Evolutionary conservation across 1,140 invertebrate genomes (phyloP).

Genomic region (Drosophila miranda): DNA sequence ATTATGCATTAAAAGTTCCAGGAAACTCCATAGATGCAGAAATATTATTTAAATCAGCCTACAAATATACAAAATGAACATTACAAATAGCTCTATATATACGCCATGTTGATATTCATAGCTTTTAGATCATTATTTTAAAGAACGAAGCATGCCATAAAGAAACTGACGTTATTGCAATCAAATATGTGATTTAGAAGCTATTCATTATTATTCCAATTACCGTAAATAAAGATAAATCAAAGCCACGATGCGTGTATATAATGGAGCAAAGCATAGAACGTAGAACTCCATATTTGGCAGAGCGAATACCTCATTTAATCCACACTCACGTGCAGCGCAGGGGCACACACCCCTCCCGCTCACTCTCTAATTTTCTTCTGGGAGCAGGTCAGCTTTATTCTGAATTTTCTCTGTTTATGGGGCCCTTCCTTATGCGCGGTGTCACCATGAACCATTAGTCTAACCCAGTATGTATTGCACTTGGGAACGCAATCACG

Average conservation of each 20-base stretch:
- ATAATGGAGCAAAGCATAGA: conserved; percentile 1
- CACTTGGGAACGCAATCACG: conserved; percentile 41
- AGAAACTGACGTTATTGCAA: too few relatives aligned
- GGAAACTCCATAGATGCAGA: too few relatives aligned
- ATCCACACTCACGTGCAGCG: conserved; percentile 38
- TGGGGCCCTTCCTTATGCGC: conserved; percentile 18
- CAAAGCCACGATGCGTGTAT: background rate
- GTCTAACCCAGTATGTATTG: conserved; percentile 49
- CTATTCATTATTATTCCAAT: conserved; percentile 18
- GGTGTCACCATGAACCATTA: conserved; percentile 39
- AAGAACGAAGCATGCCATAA: too few relatives aligned
- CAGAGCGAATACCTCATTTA: conserved; percentile 26
- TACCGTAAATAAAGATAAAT: conserved; percentile 14
- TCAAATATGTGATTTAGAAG: too few relatives aligned
- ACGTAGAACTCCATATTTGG: conserved; percentile 30
- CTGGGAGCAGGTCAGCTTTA: conserved; percentile 20
- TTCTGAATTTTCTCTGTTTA: conserved; percentile 17
- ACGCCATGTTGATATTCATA: too few relatives aligned
- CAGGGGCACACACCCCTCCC: conserved; percentile 7
- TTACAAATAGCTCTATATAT: too few relatives aligned
- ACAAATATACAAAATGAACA: too few relatives aligned
- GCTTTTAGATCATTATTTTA: too few relatives aligned
- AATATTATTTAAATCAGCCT: too few relatives aligned
- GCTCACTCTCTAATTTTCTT: conserved; percentile 4
- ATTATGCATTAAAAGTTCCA: conserved; percentile 27